Evolutionary conservation across 1,140 invertebrate species (phyloP), one percentile per base, ranked within the genome.

Genomic region (Drosophila ananassae): DNA sequence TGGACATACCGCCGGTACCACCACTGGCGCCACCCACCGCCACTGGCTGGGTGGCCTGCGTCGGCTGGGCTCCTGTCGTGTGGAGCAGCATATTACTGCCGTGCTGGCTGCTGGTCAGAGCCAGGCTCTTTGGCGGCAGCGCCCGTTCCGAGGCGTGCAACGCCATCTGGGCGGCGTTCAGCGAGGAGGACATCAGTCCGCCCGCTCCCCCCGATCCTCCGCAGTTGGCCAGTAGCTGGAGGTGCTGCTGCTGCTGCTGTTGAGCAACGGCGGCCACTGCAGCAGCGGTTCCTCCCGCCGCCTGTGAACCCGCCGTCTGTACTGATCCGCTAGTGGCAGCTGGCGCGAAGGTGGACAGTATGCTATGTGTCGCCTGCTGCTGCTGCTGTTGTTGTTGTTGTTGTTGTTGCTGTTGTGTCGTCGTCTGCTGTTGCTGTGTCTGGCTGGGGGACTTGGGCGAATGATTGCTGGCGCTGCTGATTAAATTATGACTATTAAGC

Each of bases 371-470:
- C 21, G 57, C 57, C 32, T 81, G 79, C 5, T 67, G 77, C n/a
- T 77, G 81, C 25, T 77, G 81, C 22, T 63, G 75, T 3, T 73
- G 77, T 30, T 63, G 74, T 57, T 63, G 71, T 44, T 44, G 55
- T 57, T 37, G 76, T 73, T 59, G 76, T 60, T 71, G 25, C 5
- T 28, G 25, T 28, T 28, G 58, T 41, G 17, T 17, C 17, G 17
- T 17, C 17, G 17, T 17, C 17, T 77, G 82, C 32, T 89, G 87
- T 25, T 82, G 83, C 34, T 83, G 89, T 47, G 83, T 82, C 59
- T 91, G 91, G 78, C 83, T 91, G 73, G 91, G 91, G 47, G 91
- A 92, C 87, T 91, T 92, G 66, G 91, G 91, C 55, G 91, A 91
- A 79, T 92, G 90, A 79, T 92, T 92, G 79, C 73, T 73, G 73